A percentile compares a stretch with the other conserved stretches of the same genome.
These are phyloP conservation scores for Spilarctia lutea DNA, from an alignment of 2,888 invertebrate genomes.

Conservation along the genomic window DNA sequence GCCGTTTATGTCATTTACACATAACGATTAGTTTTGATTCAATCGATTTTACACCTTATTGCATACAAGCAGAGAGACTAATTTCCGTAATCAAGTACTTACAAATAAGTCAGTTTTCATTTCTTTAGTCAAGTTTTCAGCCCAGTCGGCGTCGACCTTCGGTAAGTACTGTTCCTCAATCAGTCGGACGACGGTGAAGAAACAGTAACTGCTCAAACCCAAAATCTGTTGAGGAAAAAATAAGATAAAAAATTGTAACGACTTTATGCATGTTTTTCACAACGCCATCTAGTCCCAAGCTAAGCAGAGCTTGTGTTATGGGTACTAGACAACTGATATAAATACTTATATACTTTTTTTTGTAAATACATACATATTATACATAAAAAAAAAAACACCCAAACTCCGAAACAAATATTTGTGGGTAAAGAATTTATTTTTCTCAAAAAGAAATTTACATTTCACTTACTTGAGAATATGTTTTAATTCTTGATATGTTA, in stretches of 20 bases:
- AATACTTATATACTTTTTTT: too few species aligned
- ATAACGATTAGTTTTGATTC: neutral
- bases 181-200: conserved; percentile 89
- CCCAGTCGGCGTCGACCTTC: conserved; percentile 88
- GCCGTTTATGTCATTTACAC: neutral
- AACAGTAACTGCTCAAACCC: conserved; percentile 74
- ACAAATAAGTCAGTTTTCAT: conserved; percentile 89
- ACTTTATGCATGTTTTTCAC: too few species aligned
- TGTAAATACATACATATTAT: too few species aligned
- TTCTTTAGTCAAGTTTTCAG: conserved; percentile 86
- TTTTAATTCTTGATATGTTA: too few species aligned
- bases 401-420: too few species aligned
- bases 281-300: too few species aligned
- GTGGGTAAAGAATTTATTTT: too few species aligned
- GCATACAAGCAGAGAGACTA: neutral
- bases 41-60: neutral
- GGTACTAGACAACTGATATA: too few species aligned
- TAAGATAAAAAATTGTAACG: conserved; percentile 41
- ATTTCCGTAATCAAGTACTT: conserved; percentile 53
- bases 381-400: too few species aligned
- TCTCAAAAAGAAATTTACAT: too few species aligned
- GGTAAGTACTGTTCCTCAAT: conserved; percentile 88
- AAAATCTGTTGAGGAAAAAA: conserved; percentile 82
- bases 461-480: too few species aligned
- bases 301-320: too few species aligned